phyloP scores from a whole-genome alignment of 2,113 vertebrate genomes.

The Microcebus murinus region DNA sequence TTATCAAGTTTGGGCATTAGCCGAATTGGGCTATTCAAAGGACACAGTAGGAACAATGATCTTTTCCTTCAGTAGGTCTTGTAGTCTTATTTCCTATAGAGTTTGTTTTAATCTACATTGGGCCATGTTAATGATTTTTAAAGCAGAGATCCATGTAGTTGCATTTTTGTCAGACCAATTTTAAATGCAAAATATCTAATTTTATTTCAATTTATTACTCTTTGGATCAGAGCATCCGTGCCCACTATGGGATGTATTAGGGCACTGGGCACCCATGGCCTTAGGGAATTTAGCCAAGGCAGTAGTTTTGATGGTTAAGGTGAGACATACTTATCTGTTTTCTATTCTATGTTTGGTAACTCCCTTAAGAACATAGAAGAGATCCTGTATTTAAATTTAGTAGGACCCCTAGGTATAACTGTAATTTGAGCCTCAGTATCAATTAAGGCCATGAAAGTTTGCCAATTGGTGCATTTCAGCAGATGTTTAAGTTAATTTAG shows the following conservation, averaged over 20 bases:
- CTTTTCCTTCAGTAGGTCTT: background rate
- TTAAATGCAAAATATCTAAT: background rate
- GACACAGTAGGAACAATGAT: background rate
- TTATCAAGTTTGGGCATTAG: background rate
- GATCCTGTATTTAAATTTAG: slow-evolving; percentile 2
- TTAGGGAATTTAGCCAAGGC: background rate
- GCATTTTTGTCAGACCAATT: background rate
- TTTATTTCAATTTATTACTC: slow-evolving; percentile 13
- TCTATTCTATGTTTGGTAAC: slow-evolving; percentile 17
- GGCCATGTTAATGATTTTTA: background rate
- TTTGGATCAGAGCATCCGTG: background rate
- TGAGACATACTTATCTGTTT: background rate
- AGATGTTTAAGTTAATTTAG: slow-evolving; percentile 20
- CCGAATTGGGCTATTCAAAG: background rate
- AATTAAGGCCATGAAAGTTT: slow-evolving; percentile 15
- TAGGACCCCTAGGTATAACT: background rate
- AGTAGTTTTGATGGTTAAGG: background rate
- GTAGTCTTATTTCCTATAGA: background rate
- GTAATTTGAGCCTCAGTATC: background rate
- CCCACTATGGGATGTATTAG: background rate
- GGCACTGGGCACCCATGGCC: background rate
- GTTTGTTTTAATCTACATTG: background rate
- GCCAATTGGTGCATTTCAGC: background rate
- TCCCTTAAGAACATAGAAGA: background rate
- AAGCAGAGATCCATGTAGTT: background rate